phyloP scores from a whole-genome alignment of 2,888 invertebrate genomes.

The Epirrhoe tristata region DNA sequence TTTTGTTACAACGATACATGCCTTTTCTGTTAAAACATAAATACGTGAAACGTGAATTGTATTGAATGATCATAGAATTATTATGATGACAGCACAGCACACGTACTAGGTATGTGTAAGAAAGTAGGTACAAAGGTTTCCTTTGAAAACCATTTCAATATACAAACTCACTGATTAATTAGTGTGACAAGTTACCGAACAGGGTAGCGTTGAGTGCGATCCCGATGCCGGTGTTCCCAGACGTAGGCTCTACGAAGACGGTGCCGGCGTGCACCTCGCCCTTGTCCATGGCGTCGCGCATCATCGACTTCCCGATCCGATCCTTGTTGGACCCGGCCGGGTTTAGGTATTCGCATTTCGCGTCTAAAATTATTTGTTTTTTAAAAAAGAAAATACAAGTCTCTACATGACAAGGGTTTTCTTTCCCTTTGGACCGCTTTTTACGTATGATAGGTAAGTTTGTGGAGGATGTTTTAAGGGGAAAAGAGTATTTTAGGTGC shows the following conservation, averaged over 20 bases:
- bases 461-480: too few species aligned
- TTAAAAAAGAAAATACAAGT: background rate
- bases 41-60: too few species aligned
- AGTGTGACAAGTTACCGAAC: conserved; percentile 48
- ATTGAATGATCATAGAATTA: too few species aligned
- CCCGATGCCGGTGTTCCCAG: conserved; percentile 93
- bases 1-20: conserved; percentile 97
- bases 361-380: conserved; percentile 84
- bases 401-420: background rate
- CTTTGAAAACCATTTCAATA: too few species aligned
- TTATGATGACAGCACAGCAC: too few species aligned
- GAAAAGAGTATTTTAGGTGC: background rate
- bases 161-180: too few species aligned
- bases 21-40: conserved; percentile 85
- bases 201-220: conserved; percentile 96
- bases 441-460: too few species aligned
- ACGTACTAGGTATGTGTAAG: too few species aligned
- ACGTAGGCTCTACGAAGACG: conserved; percentile 95
- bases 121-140: too few species aligned
- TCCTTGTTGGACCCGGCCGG: conserved; percentile 98
- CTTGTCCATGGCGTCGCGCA: conserved; percentile 93
- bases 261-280: conserved; percentile 93
- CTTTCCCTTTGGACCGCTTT: background rate
- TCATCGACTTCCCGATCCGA: conserved; percentile 94
- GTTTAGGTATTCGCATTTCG: conserved; percentile 97